phyloP scores from a whole-genome alignment of 2,888 invertebrate species.

The Rhabditoides inermis region DNA sequence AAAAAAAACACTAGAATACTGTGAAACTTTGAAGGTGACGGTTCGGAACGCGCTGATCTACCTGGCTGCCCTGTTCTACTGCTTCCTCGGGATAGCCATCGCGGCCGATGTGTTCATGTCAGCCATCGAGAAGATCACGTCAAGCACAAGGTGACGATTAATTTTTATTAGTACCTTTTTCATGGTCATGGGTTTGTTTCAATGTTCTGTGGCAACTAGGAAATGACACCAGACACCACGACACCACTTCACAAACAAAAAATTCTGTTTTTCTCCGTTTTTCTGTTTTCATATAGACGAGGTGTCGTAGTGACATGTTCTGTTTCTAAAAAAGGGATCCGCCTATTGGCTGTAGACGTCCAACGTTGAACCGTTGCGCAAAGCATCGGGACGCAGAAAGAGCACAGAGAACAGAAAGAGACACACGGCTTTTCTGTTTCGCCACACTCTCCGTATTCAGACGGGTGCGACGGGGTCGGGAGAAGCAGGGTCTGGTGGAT shows the following conservation, averaged over 20 bases:
- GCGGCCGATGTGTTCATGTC: slow-evolving; percentile 62
- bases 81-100: slow-evolving; percentile 60
- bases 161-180: too few species aligned
- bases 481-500: too few species aligned
- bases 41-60: slow-evolving; percentile 52
- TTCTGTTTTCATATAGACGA: not conserved
- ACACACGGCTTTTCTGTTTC: too few species aligned
- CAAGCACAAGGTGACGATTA: slow-evolving; percentile 17
- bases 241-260: not conserved
- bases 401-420: slow-evolving; percentile 32
- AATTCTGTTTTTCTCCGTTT: not conserved
- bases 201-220: too few species aligned
- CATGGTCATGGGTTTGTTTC: too few species aligned
- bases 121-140: slow-evolving; percentile 60
- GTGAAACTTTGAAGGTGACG: slow-evolving; percentile 17
- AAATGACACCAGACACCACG: too few species aligned
- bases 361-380: slow-evolving; percentile 3
- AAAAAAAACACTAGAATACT: too few species aligned
- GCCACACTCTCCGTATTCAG: too few species aligned
- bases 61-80: slow-evolving; percentile 58
- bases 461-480: too few species aligned
- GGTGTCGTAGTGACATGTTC: too few species aligned
- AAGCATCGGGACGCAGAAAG: slow-evolving; percentile 55
- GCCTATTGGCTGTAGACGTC: slow-evolving; percentile 1
- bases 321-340: too few species aligned